Evolutionary conservation across 30 jellyfish, hydroid and myxozoan species (phyloP), one percentile per base, ranked within the genome.

Genomic region (Morbakka virulenta): DNA sequence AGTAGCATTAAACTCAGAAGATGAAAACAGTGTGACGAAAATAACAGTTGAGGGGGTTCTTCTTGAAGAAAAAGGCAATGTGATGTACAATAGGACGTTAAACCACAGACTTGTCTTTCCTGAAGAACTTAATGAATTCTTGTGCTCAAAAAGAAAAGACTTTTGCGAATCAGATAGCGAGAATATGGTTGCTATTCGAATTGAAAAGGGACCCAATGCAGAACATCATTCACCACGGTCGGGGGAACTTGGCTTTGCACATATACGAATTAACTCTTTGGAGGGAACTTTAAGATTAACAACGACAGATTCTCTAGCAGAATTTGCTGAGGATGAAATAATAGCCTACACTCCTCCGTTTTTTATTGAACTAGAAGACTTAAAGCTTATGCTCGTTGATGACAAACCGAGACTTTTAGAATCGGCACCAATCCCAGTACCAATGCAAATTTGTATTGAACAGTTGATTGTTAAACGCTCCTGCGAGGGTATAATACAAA

Each of bases 261-360:
- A 85, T 35, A 81, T 92, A 53, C 89, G 82, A 49, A 77, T 92
- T 0, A 52, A 52, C 0, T 65, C 79, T 21, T 76, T 92, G 48
- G 81, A 80, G 0, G 89, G 95, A 13, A 57, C 89, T 11, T 81
- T 92, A 88, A 67, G 74, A 22, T 76, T 92, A 34, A 62, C 97
- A 52, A 92, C 87, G 31, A 82, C 91, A 11, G 98, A 92, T 34
- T 85, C 65, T 63, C 89, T 92, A 17, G 79, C 97, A n/a, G 96
- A 92, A 50, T 92, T 92, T 77, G 95, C 89, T 2, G 98, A 92
- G 35, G 98, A 92, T 66, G 98, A 92, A 63, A 65, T 64, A 49
- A 31, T 92, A 28, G 32, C 63, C 22, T 64, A 84, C 36, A 77
- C 77, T 52, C 69, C 80, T 89, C 93, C 98, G 2, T 81, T 85